A percentile compares a stretch with the other conserved stretches of the same genome.
Evolutionary conservation across 1,140 invertebrate species (phyloP).

Genomic region (Ceratina calcarata): DNA sequence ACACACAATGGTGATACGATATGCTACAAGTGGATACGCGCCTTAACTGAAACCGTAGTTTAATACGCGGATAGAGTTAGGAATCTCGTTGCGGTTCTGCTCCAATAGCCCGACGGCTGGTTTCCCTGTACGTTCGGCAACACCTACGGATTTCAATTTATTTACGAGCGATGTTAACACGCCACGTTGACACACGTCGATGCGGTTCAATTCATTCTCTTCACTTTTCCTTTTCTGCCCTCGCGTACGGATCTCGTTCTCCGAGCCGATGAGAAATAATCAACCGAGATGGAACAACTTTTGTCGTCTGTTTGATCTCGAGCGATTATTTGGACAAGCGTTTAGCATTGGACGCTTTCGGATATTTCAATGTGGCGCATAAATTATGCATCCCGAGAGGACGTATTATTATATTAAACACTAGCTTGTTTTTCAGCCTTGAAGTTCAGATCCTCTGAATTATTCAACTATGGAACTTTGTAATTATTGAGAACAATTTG

Average conservation of each 20-base stretch:
- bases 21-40: too few species aligned
- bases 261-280: not conserved
- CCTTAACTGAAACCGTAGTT: too few species aligned
- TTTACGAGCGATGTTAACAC: not conserved
- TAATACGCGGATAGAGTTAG: slow-evolving; percentile 19
- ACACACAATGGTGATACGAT: too few species aligned
- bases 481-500: not conserved
- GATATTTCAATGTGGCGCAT: slow-evolving; percentile 7
- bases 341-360: not conserved
- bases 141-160: slow-evolving; percentile 23
- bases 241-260: not conserved
- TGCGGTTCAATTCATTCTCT: not conserved
- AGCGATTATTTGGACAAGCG: not conserved
- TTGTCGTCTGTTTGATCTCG: not conserved
- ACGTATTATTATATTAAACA: slow-evolving; percentile 12
- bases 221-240: not conserved
- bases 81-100: slow-evolving; percentile 42
- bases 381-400: not conserved
- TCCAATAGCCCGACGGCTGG: slow-evolving; percentile 27
- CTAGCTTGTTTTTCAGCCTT: slow-evolving; percentile 3
- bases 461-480: not conserved
- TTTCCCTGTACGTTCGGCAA: slow-evolving; percentile 15
- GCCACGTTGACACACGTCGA: not conserved
- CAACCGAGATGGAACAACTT: not conserved
- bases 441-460: slow-evolving; percentile 1